Base-by-base conservation (phyloP, 2,113 vertebrate species). In the Merops nubicus region DNA sequence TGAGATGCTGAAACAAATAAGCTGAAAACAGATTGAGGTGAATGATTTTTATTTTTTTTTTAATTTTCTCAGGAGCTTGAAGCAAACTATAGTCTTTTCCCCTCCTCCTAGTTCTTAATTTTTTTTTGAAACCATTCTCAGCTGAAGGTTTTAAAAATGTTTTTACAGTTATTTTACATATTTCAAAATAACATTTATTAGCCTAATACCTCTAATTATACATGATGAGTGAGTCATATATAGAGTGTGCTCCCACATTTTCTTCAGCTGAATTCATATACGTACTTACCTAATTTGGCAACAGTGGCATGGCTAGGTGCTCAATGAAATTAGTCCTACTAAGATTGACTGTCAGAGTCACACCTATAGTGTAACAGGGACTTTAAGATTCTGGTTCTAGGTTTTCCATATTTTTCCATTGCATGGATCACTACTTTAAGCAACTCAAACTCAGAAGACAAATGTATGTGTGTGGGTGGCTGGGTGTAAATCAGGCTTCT, bases 181-280 rank as follows among this genome's bases (percentile, higher is more conserved):
- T 95, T 89, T 96, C 90, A 94, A 91, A 95, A 91, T 94, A 96
- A 86, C 85, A 47, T 88, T 95, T 89, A 91, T 95, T 95, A 91
- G 50, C 59, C 62, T 93, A 95, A 80, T 91, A 73, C 47, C 48
- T 91, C 81, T 94, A 90, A 94, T 94, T 94, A 90, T 77, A 29
- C 50, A 31, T 93, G 88, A 88, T 59, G 69, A 60, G 64, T 94
- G 93, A 96, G 63, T 93, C 93, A 94, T 36, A 80, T 51, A 29
- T 47, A n/a, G 34, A 91, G 29, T 14, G 63, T 80, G 63, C 85
- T 93, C 91, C 93, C 85, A 88, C 88, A 63, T 93, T 85, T 91
- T 89, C 48, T 90, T 89, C 40, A 59, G 57, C 34, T 80, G 70
- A 93, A 89, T 93, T 93, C 34, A 28, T 72, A 60, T 85, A 56